Conservation (phyloP, 2,797 vertebrate species). For the Danio tinwini region DNA sequence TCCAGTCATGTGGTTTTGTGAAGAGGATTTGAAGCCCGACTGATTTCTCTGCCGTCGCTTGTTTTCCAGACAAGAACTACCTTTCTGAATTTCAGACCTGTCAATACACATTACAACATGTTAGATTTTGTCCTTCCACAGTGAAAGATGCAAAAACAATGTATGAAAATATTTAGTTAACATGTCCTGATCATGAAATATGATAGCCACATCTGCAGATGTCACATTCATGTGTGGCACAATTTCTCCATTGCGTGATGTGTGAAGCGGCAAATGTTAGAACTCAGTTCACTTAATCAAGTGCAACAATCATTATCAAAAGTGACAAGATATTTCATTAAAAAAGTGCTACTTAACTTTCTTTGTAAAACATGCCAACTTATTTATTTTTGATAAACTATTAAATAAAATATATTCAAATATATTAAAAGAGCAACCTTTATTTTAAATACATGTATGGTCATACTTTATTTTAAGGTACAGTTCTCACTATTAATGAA, state of each 20-base stretch:
- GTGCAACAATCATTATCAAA: conserved; percentile 33
- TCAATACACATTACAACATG: conserved; percentile 6
- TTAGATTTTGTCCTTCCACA: conserved; percentile 17
- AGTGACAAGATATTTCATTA: conserved; percentile 33
- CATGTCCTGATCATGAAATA: background rate
- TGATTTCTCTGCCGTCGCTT: conserved; percentile 16
- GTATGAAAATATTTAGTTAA: conserved; percentile 12
- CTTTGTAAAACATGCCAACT: too few relatives aligned
- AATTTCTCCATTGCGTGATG: conserved; percentile 9
- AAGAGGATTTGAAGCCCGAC: conserved; percentile 38
- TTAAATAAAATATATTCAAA: too few relatives aligned
- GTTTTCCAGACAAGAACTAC: conserved; percentile 29
- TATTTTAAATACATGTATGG: too few relatives aligned
- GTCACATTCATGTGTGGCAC: background rate
- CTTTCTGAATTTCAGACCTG: conserved; percentile 10
- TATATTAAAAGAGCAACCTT: too few relatives aligned
- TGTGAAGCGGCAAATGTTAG: conserved; percentile 20
- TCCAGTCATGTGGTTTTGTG: conserved; percentile 13
- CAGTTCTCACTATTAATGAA: too few relatives aligned
- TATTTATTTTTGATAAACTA: too few relatives aligned
- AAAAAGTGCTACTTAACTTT: background rate
- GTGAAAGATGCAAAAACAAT: background rate
- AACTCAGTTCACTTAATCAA: conserved; percentile 36
- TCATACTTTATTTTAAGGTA: too few relatives aligned
- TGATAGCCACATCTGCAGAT: background rate